phyloP scores from a whole-genome alignment of 2,113 vertebrate genomes.

The Centropristis striata region DNA sequence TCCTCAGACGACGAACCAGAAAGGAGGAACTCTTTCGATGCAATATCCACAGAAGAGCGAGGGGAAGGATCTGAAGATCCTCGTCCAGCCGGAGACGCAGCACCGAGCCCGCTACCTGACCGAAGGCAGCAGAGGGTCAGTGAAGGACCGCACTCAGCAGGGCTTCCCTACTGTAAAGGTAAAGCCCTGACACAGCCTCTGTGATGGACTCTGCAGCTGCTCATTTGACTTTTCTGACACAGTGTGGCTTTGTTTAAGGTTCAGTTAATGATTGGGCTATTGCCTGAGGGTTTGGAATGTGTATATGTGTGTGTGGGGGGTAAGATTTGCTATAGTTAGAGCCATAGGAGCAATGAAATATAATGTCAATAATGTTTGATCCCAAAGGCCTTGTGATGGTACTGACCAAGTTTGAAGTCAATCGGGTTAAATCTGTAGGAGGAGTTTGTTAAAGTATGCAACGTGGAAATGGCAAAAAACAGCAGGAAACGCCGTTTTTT shows the following conservation, averaged over 20 bases:
- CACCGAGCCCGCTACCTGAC: slow-evolving; percentile 97
- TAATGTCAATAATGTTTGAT: neutral
- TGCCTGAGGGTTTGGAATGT: slow-evolving; percentile 14
- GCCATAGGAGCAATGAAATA: neutral
- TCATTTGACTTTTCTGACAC: neutral
- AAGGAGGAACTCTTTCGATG: slow-evolving; percentile 91
- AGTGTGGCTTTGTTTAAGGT: slow-evolving; percentile 6
- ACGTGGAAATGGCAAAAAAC: too few relatives aligned
- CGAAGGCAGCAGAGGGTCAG: slow-evolving; percentile 97
- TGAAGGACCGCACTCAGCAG: slow-evolving; percentile 97
- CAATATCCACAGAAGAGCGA: slow-evolving; percentile 95
- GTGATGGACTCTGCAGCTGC: neutral
- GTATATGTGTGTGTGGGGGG: neutral
- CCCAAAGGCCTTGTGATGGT: too few relatives aligned
- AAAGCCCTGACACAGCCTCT: neutral
- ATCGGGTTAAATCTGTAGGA: too few relatives aligned
- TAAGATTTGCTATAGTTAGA: neutral
- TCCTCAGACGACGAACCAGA: slow-evolving; percentile 79
- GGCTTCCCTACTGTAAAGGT: slow-evolving; percentile 98
- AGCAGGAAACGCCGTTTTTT: too few relatives aligned
- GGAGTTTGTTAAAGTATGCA: too few relatives aligned
- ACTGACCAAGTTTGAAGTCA: too few relatives aligned
- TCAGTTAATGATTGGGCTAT: slow-evolving; percentile 16
- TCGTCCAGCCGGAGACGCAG: slow-evolving; percentile 97
- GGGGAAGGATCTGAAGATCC: slow-evolving; percentile 97